Conservation (phyloP, 2,797 vertebrate species). For the Pipistrellus nathusii region DNA sequence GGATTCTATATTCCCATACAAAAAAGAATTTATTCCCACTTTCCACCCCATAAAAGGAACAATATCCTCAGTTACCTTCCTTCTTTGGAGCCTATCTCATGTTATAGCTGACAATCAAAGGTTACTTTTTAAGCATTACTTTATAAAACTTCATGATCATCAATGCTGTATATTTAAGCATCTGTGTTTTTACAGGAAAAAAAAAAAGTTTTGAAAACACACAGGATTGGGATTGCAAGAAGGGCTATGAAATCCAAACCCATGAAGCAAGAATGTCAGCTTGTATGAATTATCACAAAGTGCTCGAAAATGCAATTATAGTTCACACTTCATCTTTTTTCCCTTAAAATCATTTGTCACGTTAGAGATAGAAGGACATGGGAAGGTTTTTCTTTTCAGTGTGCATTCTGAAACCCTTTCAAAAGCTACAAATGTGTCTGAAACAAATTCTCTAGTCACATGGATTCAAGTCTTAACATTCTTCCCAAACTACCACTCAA, state of each 20-base stretch:
- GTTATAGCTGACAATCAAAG: not conserved
- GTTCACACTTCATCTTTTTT: conserved; percentile 33
- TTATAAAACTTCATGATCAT: not conserved
- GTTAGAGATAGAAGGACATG: not conserved
- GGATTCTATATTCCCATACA: not conserved
- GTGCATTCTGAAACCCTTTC: conserved; percentile 48
- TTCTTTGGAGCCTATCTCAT: not conserved
- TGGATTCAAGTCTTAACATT: conserved; percentile 67
- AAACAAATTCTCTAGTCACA: conserved; percentile 67
- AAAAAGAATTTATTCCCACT: not conserved
- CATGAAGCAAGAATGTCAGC: conserved; percentile 11
- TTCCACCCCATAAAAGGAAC: not conserved
- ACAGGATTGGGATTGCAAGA: not conserved
- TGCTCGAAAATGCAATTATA: not conserved
- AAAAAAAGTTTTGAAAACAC: not conserved
- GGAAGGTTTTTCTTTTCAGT: not conserved
- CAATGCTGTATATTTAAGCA: not conserved
- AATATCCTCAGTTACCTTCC: not conserved
- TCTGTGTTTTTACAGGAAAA: not conserved
- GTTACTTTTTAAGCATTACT: not conserved
- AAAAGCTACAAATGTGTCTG: conserved; percentile 58
- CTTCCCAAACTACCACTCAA: conserved; percentile 51
- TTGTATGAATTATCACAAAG: not conserved
- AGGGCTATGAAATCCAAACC: not conserved
- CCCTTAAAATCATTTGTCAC: conserved; percentile 25